Base-by-base conservation (phyloP, 2,113 vertebrate genomes). In the Oncorhynchus nerka region DNA sequence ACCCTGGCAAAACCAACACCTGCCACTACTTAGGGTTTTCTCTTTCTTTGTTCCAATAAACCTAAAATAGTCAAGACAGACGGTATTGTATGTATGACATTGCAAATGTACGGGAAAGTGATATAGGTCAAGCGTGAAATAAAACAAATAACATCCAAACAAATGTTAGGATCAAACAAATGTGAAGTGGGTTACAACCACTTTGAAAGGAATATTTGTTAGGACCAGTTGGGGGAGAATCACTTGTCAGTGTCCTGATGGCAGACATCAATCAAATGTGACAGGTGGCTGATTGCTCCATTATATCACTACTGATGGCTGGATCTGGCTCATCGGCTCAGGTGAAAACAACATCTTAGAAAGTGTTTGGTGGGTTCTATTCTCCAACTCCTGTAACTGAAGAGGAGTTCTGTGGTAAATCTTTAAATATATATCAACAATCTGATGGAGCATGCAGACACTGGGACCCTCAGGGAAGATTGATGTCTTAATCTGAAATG, bases 261-360 rank as follows among this genome's bases (percentile, higher is more conserved):
- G 57, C 83, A 87, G 61, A 67, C 79, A 94, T 94, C 89, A 88
- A 85, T 95, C 90, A 93, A 73, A 79, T 89, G 79, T 91, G 93
- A 92, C 92, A 91, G 34, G 26, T 75, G 87, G 81, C 76, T 93
- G 91, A 95, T 92, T 92, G 84, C 85, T 89, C 83, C 79, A 87
- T 93, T 94, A 93, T 94, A 93, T 94, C 94, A 88, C 81, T 57
- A 76, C 48, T 70, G 75, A 85, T 75, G 83, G 78, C 81, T 87
- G 91, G 85, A 92, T 94, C 88, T 91, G 83, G 89, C 84, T 93
- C 86, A 86, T 91, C 83, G 75, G 86, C 77, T 88, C 80, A 89
- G 84, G 85, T 22, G 9, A 89, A 70, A 81, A 80, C 51, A 75
- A 69, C 75, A 72, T 78, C 70, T 76, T 75, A 82, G 79, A 76